phyloP scores from a whole-genome alignment of 2,888 invertebrate genomes.

The Globia sparganii region DNA sequence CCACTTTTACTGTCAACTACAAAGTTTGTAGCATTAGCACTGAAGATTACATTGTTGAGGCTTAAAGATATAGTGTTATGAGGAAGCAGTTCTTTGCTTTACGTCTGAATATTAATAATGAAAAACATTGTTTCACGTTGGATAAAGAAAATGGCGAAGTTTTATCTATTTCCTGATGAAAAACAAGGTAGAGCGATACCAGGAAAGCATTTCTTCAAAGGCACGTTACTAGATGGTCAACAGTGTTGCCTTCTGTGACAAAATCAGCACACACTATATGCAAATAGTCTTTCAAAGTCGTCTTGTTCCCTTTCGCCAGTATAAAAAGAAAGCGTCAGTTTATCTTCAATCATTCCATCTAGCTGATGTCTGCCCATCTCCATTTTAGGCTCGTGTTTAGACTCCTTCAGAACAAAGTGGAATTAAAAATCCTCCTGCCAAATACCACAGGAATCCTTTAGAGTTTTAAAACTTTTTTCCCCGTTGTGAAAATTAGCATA shows the following conservation, averaged over 20 bases:
- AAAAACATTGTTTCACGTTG: neutral
- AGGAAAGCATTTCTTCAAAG: neutral
- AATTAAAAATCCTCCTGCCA: constrained; percentile 1
- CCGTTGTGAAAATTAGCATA: constrained; percentile 54
- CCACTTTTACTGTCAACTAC: constrained; percentile 45
- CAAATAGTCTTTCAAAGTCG: neutral
- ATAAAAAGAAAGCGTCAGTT: neutral
- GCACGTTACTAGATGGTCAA: neutral
- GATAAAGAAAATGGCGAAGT: neutral
- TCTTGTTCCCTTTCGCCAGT: neutral
- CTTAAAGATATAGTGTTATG: constrained; percentile 17
- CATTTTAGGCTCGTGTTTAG: neutral
- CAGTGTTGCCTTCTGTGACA: neutral
- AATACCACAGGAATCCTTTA: constrained; percentile 36
- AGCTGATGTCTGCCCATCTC: neutral
- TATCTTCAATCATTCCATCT: neutral
- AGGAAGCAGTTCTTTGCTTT: constrained; percentile 9
- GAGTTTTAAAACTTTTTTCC: constrained; percentile 51
- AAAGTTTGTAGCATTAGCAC: constrained; percentile 45
- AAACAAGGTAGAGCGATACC: neutral
- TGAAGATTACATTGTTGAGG: constrained; percentile 50
- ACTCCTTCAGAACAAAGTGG: neutral
- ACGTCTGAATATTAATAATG: constrained; percentile 7
- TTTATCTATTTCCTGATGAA: neutral
- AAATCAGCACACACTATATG: neutral